Evolutionary conservation across 2,113 vertebrate genomes (phyloP).

Genomic region (Menidia beryllina): DNA sequence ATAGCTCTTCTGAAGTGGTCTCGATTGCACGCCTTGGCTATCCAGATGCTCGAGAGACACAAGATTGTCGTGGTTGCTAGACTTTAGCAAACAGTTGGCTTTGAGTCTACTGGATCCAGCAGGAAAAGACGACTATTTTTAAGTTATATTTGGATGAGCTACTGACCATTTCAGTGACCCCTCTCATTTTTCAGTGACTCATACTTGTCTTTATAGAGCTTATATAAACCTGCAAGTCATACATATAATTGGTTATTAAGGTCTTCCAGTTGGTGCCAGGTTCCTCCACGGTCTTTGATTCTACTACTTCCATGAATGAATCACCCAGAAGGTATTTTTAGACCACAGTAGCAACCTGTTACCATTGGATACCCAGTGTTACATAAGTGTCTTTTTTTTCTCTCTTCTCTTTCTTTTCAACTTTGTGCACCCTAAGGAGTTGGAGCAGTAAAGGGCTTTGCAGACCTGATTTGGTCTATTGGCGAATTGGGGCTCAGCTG

Average conservation of each 20-base stretch:
- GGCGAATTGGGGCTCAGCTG: constrained; percentile 11
- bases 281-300: background rate
- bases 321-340: constrained; percentile 68
- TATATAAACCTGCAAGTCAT: constrained; percentile 52
- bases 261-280: background rate
- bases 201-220: constrained; percentile 18
- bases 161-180: constrained; percentile 17
- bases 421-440: constrained; percentile 5
- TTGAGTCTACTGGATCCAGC: constrained; percentile 17
- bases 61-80: background rate
- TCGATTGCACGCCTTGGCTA: background rate
- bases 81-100: constrained; percentile 3
- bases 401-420: background rate
- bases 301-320: constrained; percentile 47
- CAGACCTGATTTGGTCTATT: constrained; percentile 40
- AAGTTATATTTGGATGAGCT: too few relatives aligned
- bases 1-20: background rate
- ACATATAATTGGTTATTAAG: constrained; percentile 64
- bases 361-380: constrained; percentile 63
- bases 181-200: constrained; percentile 47
- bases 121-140: constrained; percentile 7
- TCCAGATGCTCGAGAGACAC: background rate
- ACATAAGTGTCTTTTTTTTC: constrained; percentile 24
- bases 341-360: constrained; percentile 44
- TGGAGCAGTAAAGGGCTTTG: constrained; percentile 11